These are phyloP conservation scores for Nebria salina DNA, from an alignment of 2,888 invertebrate species.

Conservation along the genomic window DNA sequence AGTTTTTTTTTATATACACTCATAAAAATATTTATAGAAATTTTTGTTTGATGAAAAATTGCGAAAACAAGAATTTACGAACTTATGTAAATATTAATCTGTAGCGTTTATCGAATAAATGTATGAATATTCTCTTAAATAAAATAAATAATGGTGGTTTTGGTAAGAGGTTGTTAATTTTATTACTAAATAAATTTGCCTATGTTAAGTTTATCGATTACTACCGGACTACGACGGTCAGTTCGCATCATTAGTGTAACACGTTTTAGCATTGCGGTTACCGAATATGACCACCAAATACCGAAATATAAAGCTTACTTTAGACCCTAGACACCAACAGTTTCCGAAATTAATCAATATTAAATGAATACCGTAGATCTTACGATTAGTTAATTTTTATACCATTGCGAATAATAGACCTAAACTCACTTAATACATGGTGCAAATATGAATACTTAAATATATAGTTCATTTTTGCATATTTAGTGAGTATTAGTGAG, in stretches of 20 bases:
- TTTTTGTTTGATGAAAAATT: no score
- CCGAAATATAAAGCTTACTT: slow-evolving; percentile 25
- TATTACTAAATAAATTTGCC: slow-evolving; percentile 26
- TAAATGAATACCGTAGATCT: background rate
- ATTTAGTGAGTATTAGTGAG: background rate
- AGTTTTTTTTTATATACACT: background rate
- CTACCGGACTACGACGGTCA: slow-evolving; percentile 8
- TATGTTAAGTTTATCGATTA: slow-evolving; percentile 40
- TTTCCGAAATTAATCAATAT: background rate
- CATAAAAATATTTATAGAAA: background rate
- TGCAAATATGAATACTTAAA: no score
- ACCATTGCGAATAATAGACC: no score
- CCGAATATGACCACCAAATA: slow-evolving; percentile 29
- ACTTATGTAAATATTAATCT: no score
- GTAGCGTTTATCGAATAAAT: no score
- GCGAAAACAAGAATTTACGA: no score
- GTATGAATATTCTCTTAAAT: no score
- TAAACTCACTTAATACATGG: no score
- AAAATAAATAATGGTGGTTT: background rate
- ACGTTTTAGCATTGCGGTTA: slow-evolving; percentile 26
- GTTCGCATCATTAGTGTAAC: slow-evolving; percentile 39
- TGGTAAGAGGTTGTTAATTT: background rate
- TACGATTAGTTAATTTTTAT: background rate
- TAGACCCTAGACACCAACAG: background rate
- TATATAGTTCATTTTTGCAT: no score